These are phyloP conservation scores for Lepidonotus clava DNA, from an alignment of 2,888 invertebrate species.

Conservation along the genomic window DNA sequence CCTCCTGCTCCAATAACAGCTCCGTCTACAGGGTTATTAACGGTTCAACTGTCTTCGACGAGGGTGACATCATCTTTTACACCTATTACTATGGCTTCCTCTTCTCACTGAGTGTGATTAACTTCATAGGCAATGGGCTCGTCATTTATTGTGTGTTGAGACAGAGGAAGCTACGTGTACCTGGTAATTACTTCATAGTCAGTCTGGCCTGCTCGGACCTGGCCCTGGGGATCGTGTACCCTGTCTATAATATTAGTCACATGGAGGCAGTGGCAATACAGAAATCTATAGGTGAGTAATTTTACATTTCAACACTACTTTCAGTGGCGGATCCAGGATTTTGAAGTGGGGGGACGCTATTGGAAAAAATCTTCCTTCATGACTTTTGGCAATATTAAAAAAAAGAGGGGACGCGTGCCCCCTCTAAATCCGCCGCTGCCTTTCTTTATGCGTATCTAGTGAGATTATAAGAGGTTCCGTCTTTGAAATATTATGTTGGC, in stretches of 20 bases:
- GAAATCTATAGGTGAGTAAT: slow-evolving; percentile 64
- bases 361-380: too few species aligned
- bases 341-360: too few species aligned
- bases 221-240: slow-evolving; percentile 64
- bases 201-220: slow-evolving; percentile 67
- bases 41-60: not conserved
- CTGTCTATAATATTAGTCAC: slow-evolving; percentile 66
- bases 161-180: slow-evolving; percentile 9
- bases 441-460: too few species aligned
- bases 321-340: too few species aligned
- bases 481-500: too few species aligned
- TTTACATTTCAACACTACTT: too few species aligned
- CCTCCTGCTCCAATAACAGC: not conserved
- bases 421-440: too few species aligned
- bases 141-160: slow-evolving; percentile 42
- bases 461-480: too few species aligned
- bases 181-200: slow-evolving; percentile 58
- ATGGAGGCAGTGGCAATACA: slow-evolving; percentile 60
- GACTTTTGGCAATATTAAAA: too few species aligned
- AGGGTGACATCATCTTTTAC: slow-evolving; percentile 51
- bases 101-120: slow-evolving; percentile 17
- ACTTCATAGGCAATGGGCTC: slow-evolving; percentile 54
- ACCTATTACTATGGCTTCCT: slow-evolving; percentile 52
- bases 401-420: too few species aligned
- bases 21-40: not conserved